Percentiles rank a stretch among this genome's conserved stretches.
Conservation (phyloP, 2,113 vertebrate genomes). For the Puntigrus tetrazona region DNA sequence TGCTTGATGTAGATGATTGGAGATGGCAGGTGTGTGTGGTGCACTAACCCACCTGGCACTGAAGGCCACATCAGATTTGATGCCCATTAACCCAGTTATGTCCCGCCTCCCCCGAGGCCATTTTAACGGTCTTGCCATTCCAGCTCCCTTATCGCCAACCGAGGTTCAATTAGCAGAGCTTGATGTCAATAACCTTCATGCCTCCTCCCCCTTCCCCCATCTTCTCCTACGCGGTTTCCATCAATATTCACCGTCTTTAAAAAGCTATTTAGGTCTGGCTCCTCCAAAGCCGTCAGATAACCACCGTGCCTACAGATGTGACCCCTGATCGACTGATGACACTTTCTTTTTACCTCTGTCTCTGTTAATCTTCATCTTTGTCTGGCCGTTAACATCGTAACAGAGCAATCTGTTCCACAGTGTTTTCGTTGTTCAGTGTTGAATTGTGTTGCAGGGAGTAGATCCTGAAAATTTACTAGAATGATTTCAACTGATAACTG, state of each 20-base stretch:
- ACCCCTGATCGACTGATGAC: constrained; percentile 11
- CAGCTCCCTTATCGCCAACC: constrained; percentile 55
- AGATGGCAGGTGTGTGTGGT: constrained; percentile 12
- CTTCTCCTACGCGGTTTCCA: background rate
- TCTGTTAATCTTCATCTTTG: background rate
- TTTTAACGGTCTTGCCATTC: constrained; percentile 74
- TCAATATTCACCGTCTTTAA: constrained; percentile 46
- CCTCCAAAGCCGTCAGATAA: background rate
- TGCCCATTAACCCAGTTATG: constrained; percentile 68
- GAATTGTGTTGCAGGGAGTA: background rate
- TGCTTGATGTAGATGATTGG: background rate
- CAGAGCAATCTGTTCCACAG: background rate
- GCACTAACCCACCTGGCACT: constrained; percentile 62
- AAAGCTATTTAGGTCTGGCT: constrained; percentile 46
- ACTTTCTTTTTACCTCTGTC: background rate
- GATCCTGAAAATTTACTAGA: background rate
- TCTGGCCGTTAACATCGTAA: background rate
- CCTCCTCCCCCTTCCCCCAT: background rate
- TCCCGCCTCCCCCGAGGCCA: constrained; percentile 65
- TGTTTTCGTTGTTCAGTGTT: constrained; percentile 16
- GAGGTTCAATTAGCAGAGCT: constrained; percentile 69
- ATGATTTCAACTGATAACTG: background rate
- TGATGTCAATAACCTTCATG: constrained; percentile 64
- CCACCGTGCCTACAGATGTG: background rate
- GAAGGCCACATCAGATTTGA: constrained; percentile 30